These are phyloP conservation scores for Takifugu bimaculatus DNA, from an alignment of 2,113 vertebrate genomes.

Conservation along the genomic window DNA sequence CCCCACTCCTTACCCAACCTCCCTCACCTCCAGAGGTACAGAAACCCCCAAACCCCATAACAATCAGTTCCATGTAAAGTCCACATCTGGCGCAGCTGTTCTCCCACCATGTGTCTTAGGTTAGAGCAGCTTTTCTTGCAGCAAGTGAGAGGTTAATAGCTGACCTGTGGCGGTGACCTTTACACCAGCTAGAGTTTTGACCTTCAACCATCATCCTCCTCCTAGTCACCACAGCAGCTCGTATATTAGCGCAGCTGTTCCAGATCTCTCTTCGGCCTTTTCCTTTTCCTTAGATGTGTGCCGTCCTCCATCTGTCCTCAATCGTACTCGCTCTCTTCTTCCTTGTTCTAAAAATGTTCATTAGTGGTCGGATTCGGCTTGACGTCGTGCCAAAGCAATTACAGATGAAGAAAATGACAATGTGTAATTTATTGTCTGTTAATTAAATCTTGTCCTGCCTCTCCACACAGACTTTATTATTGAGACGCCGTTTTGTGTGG, in stretches of 20 bases:
- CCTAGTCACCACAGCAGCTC: slow-evolving; percentile 8
- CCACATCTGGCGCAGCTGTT: slow-evolving; percentile 53
- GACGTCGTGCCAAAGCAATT: slow-evolving; percentile 54
- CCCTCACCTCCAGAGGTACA: slow-evolving; percentile 14
- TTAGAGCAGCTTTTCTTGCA: slow-evolving; percentile 44
- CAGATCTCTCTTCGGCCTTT: slow-evolving; percentile 31
- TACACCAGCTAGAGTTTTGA: slow-evolving; percentile 32
- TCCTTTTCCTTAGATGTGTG: slow-evolving; percentile 1
- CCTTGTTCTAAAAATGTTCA: slow-evolving; percentile 21
- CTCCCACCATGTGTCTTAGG: slow-evolving; percentile 46
- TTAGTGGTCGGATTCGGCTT: slow-evolving; percentile 13
- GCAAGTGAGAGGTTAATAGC: slow-evolving; percentile 51
- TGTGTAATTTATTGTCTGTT: slow-evolving; percentile 44
- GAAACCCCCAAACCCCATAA: slow-evolving; percentile 10
- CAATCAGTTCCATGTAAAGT: slow-evolving; percentile 27
- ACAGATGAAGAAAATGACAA: slow-evolving; percentile 32
- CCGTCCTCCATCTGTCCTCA: slow-evolving; percentile 5
- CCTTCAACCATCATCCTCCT: slow-evolving; percentile 23
- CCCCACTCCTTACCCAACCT: neutral
- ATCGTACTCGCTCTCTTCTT: slow-evolving; percentile 5
- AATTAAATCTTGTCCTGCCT: slow-evolving; percentile 42
- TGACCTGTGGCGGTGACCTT: slow-evolving; percentile 34
- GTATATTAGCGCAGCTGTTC: slow-evolving; percentile 40
- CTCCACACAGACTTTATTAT: slow-evolving; percentile 12
- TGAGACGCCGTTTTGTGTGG: slow-evolving; percentile 7